Evolutionary conservation across 2,888 invertebrate species (phyloP).

Genomic region (Reticulitermes lucifugus): DNA sequence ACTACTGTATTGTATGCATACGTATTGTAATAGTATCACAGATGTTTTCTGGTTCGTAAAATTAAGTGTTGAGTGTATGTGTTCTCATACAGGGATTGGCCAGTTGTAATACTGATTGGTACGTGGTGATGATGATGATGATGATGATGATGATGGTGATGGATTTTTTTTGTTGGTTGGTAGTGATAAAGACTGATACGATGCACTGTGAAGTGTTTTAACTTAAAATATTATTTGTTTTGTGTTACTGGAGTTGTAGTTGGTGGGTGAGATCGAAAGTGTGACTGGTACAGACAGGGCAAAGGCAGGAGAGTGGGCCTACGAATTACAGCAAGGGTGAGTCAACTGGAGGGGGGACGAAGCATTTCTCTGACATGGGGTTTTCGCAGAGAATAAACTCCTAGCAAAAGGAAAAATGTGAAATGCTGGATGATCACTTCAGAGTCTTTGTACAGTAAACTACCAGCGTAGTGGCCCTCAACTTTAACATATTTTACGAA

Average conservation of each 20-base stretch:
- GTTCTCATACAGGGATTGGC: slow-evolving; percentile 39
- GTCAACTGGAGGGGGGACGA: slow-evolving; percentile 31
- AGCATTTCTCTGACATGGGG: slow-evolving; percentile 42
- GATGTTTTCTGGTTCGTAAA: slow-evolving; percentile 39
- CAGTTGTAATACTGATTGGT: slow-evolving; percentile 28
- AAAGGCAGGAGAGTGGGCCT: not conserved
- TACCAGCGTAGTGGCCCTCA: not conserved
- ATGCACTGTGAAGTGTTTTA: slow-evolving; percentile 19
- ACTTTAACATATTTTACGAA: too few relatives aligned
- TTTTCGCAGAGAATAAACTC: slow-evolving; percentile 53
- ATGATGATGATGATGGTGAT: not conserved
- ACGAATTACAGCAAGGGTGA: slow-evolving; percentile 26
- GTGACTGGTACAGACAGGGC: slow-evolving; percentile 14
- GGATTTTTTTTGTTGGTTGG: slow-evolving; percentile 23
- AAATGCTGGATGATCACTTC: slow-evolving; percentile 43
- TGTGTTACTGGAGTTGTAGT: slow-evolving; percentile 35
- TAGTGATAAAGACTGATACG: slow-evolving; percentile 42
- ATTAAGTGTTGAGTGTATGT: slow-evolving; percentile 47
- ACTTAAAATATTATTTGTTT: slow-evolving; percentile 30
- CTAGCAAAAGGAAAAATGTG: slow-evolving; percentile 52
- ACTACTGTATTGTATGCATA: slow-evolving; percentile 38
- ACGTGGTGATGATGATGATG: slow-evolving; percentile 1
- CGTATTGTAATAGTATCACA: slow-evolving; percentile 34
- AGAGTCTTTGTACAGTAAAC: slow-evolving; percentile 9
- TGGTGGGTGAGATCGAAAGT: slow-evolving; percentile 27